Percentiles rank a stretch among this genome's conserved stretches.
phyloP scores from a whole-genome alignment of 2,888 invertebrate genomes.

The Eustalomyia histrio region DNA sequence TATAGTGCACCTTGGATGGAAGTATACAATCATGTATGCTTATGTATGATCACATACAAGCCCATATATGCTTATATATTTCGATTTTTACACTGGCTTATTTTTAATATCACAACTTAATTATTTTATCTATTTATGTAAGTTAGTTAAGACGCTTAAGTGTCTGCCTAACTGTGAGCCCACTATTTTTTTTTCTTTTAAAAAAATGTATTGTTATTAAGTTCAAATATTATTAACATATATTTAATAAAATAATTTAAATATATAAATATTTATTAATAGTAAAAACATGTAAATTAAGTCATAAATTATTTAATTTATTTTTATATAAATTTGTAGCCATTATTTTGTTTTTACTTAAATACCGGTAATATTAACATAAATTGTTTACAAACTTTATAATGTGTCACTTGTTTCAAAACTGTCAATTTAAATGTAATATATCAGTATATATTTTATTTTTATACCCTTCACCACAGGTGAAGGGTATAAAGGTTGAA shows the following conservation, averaged over 20 bases:
- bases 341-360: background rate
- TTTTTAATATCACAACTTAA: too few species aligned
- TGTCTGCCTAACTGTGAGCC: too few species aligned
- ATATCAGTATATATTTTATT: background rate
- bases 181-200: background rate
- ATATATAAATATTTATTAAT: conserved; percentile 22
- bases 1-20: too few species aligned
- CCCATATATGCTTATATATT: too few species aligned
- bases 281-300: conserved; percentile 14
- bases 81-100: too few species aligned
- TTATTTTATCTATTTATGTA: too few species aligned
- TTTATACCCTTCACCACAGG: too few species aligned
- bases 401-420: conserved; percentile 2
- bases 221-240: conserved; percentile 31
- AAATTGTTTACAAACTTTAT: conserved; percentile 23
- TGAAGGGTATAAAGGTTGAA: too few species aligned
- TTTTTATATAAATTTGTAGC: background rate
- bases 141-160: too few species aligned
- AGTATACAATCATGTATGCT: too few species aligned
- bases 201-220: conserved; percentile 26
- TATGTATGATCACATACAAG: too few species aligned
- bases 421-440: conserved; percentile 4
- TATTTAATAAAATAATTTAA: conserved; percentile 1
- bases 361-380: conserved; percentile 51
- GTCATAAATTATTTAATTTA: conserved; percentile 26